Evolutionary conservation across 2,797 vertebrate genomes (phyloP), one percentile per base, ranked within the genome.

Genomic region (Phataginus tetradactyla): DNA sequence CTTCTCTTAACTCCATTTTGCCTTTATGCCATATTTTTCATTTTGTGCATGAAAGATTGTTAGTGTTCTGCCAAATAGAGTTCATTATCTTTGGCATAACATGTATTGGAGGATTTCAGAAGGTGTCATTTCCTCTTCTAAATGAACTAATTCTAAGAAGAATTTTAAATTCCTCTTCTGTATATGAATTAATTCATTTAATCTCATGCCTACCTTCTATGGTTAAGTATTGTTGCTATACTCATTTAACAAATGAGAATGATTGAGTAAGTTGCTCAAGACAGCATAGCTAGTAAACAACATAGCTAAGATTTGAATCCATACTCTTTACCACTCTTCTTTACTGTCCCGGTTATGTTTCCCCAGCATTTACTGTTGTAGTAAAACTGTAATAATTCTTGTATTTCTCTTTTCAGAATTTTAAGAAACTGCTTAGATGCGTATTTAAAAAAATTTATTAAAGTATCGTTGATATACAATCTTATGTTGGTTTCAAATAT

Each of bases 221-320:
- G 59, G 45, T 8, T 91, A 91, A 83, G 7, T 32, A 39, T n/a
- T 85, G 14, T 89, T 83, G 25, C 72, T 86, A 83, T 83, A n/a
- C 27, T n/a, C 17, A 5, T 53, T 83, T 78, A 79, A 37, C 77
- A 86, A 77, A 72, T 78, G 39, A 88, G 57, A 74, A 49, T 72
- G 51, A 55, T 64, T 74, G 90, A 91, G 27, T 63, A 71, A 13
- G 90, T 93, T 91, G 42, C 25, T 55, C 91, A 84, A 87, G n/a
- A 66, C 8, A 37, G 14, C 1, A 25, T 72, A 68, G 15, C 49
- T 86, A 20, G 18, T 25, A 53, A 92, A 21, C 74, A 18, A 15
- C 59, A 94, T 27, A 68, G 15, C 55, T 87, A 72, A 86, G 63
- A 85, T 96, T 89, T 32, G 17, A 78, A 74, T 72, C 17, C 42